Percentiles rank a stretch among this genome's conserved stretches.
phyloP scores from a whole-genome alignment of 35 echinoderm and acorn worm genomes.

The Hemicentrotus pulcherrimus region DNA sequence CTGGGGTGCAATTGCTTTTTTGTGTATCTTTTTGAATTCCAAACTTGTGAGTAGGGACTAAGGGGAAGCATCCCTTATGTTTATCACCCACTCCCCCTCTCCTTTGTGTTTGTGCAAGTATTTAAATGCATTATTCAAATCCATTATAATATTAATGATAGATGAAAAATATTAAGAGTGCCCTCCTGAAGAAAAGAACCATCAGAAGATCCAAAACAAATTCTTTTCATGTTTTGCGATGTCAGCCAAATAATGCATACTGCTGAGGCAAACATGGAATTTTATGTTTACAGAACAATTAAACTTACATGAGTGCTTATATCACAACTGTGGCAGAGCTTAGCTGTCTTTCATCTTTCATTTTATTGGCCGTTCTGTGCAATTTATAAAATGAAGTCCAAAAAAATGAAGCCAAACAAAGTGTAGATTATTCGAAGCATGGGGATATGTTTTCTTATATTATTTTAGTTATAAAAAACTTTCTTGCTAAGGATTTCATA shows the following conservation, averaged over 20 bases:
- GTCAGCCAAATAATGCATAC: not conserved
- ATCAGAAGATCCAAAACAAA: not conserved
- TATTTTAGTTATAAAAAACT: not conserved
- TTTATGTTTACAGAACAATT: not conserved
- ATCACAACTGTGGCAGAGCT: not conserved
- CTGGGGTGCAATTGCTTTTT: not conserved
- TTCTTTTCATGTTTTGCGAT: not conserved
- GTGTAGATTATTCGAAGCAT: not conserved
- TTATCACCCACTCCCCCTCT: not conserved
- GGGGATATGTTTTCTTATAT: not conserved
- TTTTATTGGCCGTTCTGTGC: not conserved
- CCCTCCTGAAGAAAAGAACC: not conserved
- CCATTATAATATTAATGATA: not conserved
- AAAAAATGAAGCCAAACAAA: not conserved
- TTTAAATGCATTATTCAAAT: not conserved
- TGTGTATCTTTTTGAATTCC: not conserved
- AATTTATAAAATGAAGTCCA: not conserved
- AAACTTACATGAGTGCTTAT: not conserved
- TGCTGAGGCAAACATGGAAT: not conserved
- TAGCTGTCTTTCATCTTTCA: not conserved
- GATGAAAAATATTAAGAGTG: not conserved
- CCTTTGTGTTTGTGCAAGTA: conserved; percentile 1
- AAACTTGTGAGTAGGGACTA: not conserved
- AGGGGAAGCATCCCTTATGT: not conserved
- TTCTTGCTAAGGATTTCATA: not conserved